phyloP scores from a whole-genome alignment of 2,797 vertebrate genomes.

The Scolopax bukidnonensis region DNA sequence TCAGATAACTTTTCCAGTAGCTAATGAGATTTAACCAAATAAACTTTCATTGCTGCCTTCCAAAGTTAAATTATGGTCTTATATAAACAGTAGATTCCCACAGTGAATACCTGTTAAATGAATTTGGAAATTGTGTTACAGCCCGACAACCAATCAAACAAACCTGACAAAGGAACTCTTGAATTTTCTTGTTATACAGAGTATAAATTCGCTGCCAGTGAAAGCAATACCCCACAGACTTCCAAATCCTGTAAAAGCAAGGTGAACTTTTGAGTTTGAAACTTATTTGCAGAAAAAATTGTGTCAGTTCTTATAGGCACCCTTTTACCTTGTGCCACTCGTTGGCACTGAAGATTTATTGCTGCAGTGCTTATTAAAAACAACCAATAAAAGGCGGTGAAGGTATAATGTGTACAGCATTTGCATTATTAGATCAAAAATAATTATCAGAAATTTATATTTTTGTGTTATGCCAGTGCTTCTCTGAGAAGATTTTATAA shows the following conservation, averaged over 20 bases:
- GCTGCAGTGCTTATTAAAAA: not conserved
- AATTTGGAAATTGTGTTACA: slow-evolving; percentile 11
- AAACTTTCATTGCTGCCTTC: slow-evolving; percentile 12
- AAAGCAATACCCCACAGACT: not conserved
- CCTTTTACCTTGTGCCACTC: not conserved
- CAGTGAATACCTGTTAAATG: not conserved
- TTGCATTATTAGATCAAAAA: not conserved
- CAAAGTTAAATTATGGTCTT: slow-evolving; percentile 27
- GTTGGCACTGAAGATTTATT: not conserved
- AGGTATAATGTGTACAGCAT: not conserved
- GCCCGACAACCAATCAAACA: not conserved
- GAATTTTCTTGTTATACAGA: not conserved
- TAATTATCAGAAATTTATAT: not conserved
- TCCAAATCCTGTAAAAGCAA: not conserved
- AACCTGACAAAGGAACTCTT: not conserved
- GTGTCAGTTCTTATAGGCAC: not conserved
- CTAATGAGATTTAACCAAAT: slow-evolving; percentile 32
- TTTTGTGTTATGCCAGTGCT: not conserved
- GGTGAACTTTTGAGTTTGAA: not conserved
- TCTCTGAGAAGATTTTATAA: not conserved
- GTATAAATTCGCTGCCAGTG: not conserved
- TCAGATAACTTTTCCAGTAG: slow-evolving; percentile 1
- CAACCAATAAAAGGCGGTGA: not conserved
- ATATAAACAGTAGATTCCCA: slow-evolving; percentile 8
- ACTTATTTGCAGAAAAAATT: not conserved